These are phyloP conservation scores for Steinernema khuongi DNA, from an alignment of 1,140 invertebrate genomes.

Conservation along the genomic window DNA sequence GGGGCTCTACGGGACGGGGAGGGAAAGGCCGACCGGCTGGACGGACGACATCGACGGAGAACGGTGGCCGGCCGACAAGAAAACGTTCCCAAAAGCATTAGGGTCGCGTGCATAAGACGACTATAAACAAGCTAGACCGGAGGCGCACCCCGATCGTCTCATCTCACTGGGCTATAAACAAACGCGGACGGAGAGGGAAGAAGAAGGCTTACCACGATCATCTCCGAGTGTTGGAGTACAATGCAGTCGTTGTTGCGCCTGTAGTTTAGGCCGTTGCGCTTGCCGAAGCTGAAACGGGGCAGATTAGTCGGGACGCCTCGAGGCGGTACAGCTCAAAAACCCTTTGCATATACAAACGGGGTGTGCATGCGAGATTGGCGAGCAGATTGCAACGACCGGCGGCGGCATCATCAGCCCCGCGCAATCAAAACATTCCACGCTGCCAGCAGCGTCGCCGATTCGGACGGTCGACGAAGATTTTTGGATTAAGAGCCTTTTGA, in stretches of 20 bases:
- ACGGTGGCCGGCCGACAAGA: neutral
- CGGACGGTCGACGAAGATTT: neutral
- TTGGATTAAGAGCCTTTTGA: conserved; percentile 9
- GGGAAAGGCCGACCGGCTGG: neutral
- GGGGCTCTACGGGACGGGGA: neutral
- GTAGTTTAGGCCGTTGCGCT: conserved; percentile 67
- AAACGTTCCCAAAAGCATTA: conserved; percentile 1
- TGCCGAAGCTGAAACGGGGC: conserved; percentile 73
- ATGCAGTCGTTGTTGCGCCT: conserved; percentile 76
- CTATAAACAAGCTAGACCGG: conserved; percentile 7
- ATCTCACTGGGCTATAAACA: conserved; percentile 20
- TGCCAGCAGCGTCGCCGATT: neutral
- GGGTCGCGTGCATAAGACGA: neutral
- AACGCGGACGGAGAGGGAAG: too few species aligned
- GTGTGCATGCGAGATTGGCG: neutral
- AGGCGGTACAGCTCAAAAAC: neutral
- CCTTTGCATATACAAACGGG: conserved; percentile 3
- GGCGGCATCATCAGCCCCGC: neutral
- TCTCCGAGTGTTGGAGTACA: conserved; percentile 77
- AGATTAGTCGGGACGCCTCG: conserved; percentile 8
- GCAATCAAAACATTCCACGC: conserved; percentile 3
- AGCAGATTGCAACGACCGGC: neutral
- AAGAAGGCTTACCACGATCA: conserved; percentile 71
- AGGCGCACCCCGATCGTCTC: neutral
- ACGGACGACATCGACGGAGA: neutral